Evolutionary conservation across 2,797 vertebrate genomes (phyloP).

Genomic region (Eleutherodactylus coqui): DNA sequence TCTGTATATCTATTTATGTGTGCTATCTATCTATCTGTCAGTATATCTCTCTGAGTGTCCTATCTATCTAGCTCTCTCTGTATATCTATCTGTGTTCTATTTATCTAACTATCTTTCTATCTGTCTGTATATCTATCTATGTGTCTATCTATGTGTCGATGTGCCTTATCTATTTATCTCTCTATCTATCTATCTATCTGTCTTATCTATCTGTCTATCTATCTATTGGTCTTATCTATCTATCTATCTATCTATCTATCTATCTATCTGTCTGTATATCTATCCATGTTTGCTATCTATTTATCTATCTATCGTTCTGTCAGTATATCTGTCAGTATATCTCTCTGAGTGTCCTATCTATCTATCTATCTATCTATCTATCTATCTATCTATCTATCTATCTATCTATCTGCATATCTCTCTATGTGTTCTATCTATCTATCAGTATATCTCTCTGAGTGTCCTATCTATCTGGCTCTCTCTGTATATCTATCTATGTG

Average conservation of each 20-base stretch:
- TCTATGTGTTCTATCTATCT: conserved; percentile 2
- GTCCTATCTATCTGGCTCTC: conserved; percentile 20
- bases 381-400: no score
- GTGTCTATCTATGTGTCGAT: no score
- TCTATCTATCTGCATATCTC: background rate
- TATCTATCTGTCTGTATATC: no score
- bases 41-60: no score
- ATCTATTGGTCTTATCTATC: no score
- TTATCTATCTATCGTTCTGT: no score
- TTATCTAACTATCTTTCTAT: conserved; percentile 4
- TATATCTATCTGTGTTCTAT: no score
- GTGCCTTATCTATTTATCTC: no score
- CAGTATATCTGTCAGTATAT: background rate
- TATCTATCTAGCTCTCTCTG: background rate
- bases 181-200: background rate
- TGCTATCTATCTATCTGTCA: no score
- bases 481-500: background rate
- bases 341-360: no score
- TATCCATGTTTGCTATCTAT: no score
- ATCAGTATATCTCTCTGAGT: background rate
- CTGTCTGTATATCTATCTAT: background rate
- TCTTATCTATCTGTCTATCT: background rate
- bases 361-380: background rate
- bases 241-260: conserved; percentile 3
- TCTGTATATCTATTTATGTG: no score